Base-by-base conservation (phyloP, 1,140 invertebrate species). In the Harpegnathos saltator region DNA sequence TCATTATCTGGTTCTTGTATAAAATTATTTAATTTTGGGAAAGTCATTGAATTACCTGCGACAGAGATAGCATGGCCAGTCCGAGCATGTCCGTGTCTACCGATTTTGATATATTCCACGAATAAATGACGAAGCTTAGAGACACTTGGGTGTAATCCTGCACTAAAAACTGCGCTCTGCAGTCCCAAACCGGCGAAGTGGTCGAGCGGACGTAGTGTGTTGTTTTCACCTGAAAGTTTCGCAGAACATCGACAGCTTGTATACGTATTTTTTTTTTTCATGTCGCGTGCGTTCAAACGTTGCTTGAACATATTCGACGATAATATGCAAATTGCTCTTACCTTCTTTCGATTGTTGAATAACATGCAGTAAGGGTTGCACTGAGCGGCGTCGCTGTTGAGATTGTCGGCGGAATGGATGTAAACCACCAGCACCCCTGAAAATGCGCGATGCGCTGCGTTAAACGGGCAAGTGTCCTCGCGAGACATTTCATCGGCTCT, bases 331-430 rank as follows among this genome's bases (percentile, higher is more conserved):
- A 58, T 48, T 19, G 81, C 89, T 89, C 29, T 80, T 90, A 95
- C 95, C 93, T 95, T 95, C 72, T 94, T 93, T 29, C 95, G 92
- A 83, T 95, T 95, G 87, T 93, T 95, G 90, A 95, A 95, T 9
- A 95, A 83, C 54, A 95, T 94, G 89, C 95, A 96, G 80, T 95
- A 96, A 3, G 95, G 95, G 91, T 95, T 95, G 15, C 95, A 95
- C 1, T 94, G 94, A 33, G 91, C 89, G 63, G 89, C 91, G 82
- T 95, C 95, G 58, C 92, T 90, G 44, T 90, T 93, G 4, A 96
- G 93, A 89, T 94, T 95, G 26, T 93, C 92, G 11, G 95, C 95
- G 48, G 95, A 94, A 88, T 95, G 95, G 69, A 95, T 93, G 85
- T 94, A 94, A 29, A 95, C 93, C 82, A 95, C 95, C 38, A 96